phyloP scores from a whole-genome alignment of 2,797 vertebrate genomes.

The Lacerta bilineata region DNA sequence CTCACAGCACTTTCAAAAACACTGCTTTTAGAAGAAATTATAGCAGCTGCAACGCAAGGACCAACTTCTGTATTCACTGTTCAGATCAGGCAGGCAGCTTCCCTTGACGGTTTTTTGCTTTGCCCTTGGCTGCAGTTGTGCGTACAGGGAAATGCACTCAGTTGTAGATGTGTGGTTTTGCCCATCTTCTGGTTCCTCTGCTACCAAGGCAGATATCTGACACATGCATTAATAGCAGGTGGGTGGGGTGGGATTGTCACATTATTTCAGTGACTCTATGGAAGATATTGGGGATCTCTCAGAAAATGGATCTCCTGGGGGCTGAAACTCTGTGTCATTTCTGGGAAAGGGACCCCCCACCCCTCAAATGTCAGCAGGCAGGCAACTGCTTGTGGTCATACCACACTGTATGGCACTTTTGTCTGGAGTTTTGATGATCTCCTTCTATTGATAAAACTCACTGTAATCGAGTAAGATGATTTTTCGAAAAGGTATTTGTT shows the following conservation, averaged over 20 bases:
- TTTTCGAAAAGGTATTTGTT: background rate
- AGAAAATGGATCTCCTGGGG: background rate
- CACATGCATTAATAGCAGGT: background rate
- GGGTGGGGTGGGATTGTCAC: background rate
- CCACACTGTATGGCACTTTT: background rate
- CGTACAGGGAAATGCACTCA: background rate
- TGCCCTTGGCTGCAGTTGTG: background rate
- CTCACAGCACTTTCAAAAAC: background rate
- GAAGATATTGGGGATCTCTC: background rate
- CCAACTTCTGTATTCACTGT: background rate
- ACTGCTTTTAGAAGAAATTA: background rate
- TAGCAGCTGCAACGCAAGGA: background rate
- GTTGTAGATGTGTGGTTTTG: background rate
- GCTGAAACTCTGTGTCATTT: background rate
- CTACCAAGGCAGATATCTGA: background rate
- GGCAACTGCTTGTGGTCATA: background rate
- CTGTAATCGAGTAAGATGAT: no score
- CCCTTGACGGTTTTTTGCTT: background rate
- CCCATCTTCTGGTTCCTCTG: background rate
- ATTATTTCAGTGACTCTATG: background rate
- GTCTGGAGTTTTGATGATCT: background rate
- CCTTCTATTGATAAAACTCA: no score
- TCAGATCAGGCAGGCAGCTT: background rate
- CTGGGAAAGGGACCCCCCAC: background rate
- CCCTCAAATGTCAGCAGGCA: background rate